Percentiles rank a stretch among this genome's conserved stretches.
phyloP scores from a whole-genome alignment of 2,888 invertebrate species.

The Hoplodrina ambigua region DNA sequence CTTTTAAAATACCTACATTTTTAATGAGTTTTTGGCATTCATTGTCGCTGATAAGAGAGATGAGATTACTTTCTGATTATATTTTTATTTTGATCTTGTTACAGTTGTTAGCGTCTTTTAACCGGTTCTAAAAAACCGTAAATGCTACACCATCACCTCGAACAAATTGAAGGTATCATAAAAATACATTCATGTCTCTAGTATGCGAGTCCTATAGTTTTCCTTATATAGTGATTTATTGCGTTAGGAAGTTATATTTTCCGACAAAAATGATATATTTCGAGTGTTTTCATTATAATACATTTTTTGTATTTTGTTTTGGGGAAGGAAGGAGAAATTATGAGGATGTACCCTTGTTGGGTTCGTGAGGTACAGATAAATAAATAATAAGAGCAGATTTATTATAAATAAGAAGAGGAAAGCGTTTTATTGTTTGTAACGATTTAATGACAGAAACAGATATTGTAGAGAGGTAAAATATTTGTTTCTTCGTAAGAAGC shows the following conservation, averaged over 20 bases:
- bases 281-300: conserved; percentile 35
- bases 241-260: conserved; percentile 37
- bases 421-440: neutral
- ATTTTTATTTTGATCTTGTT: neutral
- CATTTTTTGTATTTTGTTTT: conserved; percentile 48
- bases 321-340: conserved; percentile 43
- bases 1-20: no score
- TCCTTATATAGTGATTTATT: conserved; percentile 55
- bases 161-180: conserved; percentile 40
- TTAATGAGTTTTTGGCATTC: neutral
- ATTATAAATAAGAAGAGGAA: neutral
- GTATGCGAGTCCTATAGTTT: conserved; percentile 38
- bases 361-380: neutral
- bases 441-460: neutral
- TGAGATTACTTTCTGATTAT: neutral
- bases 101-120: no score
- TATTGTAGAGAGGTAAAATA: no score
- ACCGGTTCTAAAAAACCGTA: no score
- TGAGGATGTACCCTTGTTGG: conserved; percentile 26
- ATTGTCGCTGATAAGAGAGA: neutral
- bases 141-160: neutral
- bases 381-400: conserved; percentile 27
- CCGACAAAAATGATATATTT: conserved; percentile 57
- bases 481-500: no score
- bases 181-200: conserved; percentile 36